Evolutionary conservation across 1,140 invertebrate species (phyloP).

Genomic region (Pomacea maculata): DNA sequence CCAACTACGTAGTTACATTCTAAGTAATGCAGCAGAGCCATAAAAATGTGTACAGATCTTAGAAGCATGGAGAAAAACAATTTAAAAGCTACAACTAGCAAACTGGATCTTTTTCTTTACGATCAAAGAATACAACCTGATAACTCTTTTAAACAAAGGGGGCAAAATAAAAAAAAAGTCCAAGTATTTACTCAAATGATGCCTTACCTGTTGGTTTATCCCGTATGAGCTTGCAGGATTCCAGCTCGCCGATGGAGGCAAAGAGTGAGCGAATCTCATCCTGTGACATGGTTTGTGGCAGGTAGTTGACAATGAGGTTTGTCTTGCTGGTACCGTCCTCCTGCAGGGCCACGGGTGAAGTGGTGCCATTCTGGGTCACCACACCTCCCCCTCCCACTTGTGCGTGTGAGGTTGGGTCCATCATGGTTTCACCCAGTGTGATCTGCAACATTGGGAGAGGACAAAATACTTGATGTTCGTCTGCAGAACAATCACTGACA

Average conservation of each 20-base stretch:
- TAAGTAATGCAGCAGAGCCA: no score
- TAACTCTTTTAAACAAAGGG: background rate
- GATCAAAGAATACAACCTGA: background rate
- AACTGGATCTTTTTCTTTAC: no score
- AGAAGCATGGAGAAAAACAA: no score
- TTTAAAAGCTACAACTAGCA: no score
- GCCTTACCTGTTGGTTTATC: constrained; percentile 94
- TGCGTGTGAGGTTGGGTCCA: constrained; percentile 38
- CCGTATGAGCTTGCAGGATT: constrained; percentile 97
- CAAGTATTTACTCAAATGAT: constrained; percentile 5
- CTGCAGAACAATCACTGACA: no score
- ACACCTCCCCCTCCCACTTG: constrained; percentile 19
- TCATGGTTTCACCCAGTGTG: constrained; percentile 46
- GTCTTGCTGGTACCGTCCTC: constrained; percentile 86
- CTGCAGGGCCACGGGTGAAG: constrained; percentile 52
- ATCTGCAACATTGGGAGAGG: constrained; percentile 24
- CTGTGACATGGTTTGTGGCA: constrained; percentile 99
- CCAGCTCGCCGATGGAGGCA: constrained; percentile 97
- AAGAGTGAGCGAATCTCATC: constrained; percentile 98
- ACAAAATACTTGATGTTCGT: no score
- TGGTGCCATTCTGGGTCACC: constrained; percentile 51
- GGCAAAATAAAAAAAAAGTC: background rate
- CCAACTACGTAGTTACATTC: no score
- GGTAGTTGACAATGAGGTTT: constrained; percentile 99
- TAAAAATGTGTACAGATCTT: no score